phyloP scores from a whole-genome alignment of 1,140 invertebrate species.

The Batillaria attramentaria region DNA sequence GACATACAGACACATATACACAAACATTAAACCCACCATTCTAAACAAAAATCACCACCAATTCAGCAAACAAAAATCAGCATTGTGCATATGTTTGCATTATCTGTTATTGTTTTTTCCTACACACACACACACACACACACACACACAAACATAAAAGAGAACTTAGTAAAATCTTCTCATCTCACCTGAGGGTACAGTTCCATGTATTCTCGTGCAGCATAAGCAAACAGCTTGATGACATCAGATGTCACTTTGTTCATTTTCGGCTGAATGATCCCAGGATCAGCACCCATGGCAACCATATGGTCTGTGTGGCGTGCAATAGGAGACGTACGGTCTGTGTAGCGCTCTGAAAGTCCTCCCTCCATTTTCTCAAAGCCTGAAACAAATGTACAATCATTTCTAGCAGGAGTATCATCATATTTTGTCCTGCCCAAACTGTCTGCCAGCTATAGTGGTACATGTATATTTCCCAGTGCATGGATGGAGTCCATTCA shows the following conservation, averaged over 20 bases:
- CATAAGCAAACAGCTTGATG: slow-evolving; percentile 92
- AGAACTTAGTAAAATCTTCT: too few species aligned
- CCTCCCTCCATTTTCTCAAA: slow-evolving; percentile 99
- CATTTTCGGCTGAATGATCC: slow-evolving; percentile 56
- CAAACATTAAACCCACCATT: background rate
- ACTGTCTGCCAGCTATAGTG: too few species aligned
- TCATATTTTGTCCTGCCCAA: too few species aligned
- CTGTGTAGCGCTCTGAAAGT: slow-evolving; percentile 75
- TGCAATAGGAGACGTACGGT: slow-evolving; percentile 59
- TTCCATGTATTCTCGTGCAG: slow-evolving; percentile 95
- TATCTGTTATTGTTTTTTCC: too few species aligned
- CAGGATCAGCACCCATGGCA: slow-evolving; percentile 61
- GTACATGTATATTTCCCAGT: too few species aligned
- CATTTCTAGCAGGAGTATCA: too few species aligned
- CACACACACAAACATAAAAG: too few species aligned
- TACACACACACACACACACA: too few species aligned
- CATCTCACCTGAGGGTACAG: slow-evolving; percentile 84
- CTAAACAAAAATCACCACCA: background rate
- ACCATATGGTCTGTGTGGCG: slow-evolving; percentile 66
- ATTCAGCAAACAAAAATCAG: background rate
- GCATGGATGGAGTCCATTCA: too few species aligned
- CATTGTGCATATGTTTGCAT: too few species aligned
- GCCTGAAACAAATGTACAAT: slow-evolving; percentile 77
- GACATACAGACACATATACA: background rate
- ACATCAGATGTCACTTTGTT: slow-evolving; percentile 68